phyloP scores from a whole-genome alignment of 2,113 vertebrate species.

The Turdus rufiventris region DNA sequence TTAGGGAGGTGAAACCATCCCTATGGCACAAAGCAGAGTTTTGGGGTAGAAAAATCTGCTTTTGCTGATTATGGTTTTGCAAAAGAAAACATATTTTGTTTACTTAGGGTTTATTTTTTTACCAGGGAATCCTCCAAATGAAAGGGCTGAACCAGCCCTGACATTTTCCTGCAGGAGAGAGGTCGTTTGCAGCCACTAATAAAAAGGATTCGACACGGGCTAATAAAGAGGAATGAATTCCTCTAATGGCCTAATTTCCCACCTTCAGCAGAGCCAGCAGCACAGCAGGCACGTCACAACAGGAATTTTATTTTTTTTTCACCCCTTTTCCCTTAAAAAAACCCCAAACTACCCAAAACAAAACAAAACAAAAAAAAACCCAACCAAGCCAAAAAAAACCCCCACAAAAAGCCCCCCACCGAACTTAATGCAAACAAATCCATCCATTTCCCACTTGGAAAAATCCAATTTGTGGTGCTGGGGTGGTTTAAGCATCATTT shows the following conservation, averaged over 20 bases:
- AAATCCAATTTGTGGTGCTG: background rate
- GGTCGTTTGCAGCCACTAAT: conserved; percentile 78
- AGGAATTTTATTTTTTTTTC: background rate
- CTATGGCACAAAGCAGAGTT: accelerated
- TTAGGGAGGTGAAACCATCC: background rate
- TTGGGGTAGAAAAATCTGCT: background rate
- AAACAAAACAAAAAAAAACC: background rate
- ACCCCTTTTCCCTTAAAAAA: background rate
- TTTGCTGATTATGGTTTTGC: background rate
- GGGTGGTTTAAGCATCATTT: background rate
- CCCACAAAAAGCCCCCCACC: background rate
- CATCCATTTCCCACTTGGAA: background rate
- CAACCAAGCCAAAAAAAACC: background rate
- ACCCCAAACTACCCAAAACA: background rate
- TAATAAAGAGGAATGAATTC: conserved; percentile 84
- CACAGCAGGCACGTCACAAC: background rate
- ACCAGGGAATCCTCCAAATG: conserved; percentile 52
- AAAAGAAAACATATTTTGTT: background rate
- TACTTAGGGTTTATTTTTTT: background rate
- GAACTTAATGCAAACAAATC: background rate
- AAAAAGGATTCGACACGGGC: conserved; percentile 79
- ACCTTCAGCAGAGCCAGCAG: conserved; percentile 67
- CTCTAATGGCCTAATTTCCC: conserved; percentile 78
- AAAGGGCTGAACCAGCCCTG: conserved; percentile 73
- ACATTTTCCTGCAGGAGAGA: conserved; percentile 80